Conservation (phyloP, 2,888 invertebrate genomes). For the Helleia helle region DNA sequence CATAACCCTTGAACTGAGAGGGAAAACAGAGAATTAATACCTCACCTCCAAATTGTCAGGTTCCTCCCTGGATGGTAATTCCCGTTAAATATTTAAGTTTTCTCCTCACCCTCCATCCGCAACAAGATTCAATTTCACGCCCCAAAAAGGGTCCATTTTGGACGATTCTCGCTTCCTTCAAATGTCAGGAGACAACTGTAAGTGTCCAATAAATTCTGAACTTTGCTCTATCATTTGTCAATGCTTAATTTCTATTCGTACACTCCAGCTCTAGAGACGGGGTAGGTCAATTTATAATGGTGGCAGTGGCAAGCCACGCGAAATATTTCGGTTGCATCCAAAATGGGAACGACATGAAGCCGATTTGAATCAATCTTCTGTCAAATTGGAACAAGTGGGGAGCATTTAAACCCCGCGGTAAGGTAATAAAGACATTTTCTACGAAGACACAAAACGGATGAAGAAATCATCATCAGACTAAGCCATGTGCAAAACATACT, state of each 20-base stretch:
- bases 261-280: conserved; percentile 23
- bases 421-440: conserved; percentile 15
- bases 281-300: conserved; percentile 43
- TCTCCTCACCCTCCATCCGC: conserved; percentile 58
- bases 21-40: conserved; percentile 69
- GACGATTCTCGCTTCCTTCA: conserved; percentile 55
- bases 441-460: not conserved
- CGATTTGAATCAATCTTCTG: conserved; percentile 65
- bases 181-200: conserved; percentile 61
- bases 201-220: conserved; percentile 39
- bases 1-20: conserved; percentile 54
- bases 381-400: conserved; percentile 47
- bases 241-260: conserved; percentile 20
- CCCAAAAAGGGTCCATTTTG: conserved; percentile 59
- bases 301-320: conserved; percentile 41
- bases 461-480: too few relatives aligned
- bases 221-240: conserved; percentile 35
- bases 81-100: conserved; percentile 71
- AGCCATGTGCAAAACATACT: too few relatives aligned
- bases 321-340: conserved; percentile 62
- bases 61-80: conserved; percentile 57
- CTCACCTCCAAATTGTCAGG: conserved; percentile 54
- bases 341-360: conserved; percentile 50
- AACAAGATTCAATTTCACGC: conserved; percentile 74
- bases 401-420: conserved; percentile 16